These are phyloP conservation scores for Venusia cambrica DNA, from an alignment of 2,888 invertebrate species.

Conservation along the genomic window DNA sequence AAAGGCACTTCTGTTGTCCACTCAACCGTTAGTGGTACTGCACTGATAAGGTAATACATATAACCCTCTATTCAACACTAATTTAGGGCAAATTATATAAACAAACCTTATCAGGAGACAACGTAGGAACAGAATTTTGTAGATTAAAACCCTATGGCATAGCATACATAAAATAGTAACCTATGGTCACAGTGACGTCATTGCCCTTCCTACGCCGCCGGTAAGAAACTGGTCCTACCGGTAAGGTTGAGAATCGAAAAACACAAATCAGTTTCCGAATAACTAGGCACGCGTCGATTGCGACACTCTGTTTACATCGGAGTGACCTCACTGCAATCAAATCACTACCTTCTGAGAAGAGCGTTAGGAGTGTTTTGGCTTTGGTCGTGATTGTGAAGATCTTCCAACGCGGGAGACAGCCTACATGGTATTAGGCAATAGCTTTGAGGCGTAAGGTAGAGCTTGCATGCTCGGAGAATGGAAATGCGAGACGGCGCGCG, in stretches of 20 bases:
- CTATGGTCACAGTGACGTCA: too few relatives aligned
- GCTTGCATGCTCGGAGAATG: constrained; percentile 25
- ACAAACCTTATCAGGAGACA: constrained; percentile 34
- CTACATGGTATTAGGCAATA: constrained; percentile 70
- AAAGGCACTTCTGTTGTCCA: too few relatives aligned
- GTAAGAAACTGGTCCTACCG: constrained; percentile 20
- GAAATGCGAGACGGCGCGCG: constrained; percentile 17
- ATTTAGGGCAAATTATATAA: constrained; percentile 34
- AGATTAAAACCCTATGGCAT: background rate
- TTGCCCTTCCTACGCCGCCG: constrained; percentile 53
- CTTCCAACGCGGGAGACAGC: constrained; percentile 52
- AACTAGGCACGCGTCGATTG: constrained; percentile 67
- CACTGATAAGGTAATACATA: constrained; percentile 12
- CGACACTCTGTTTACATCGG: constrained; percentile 59
- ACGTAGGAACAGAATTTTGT: constrained; percentile 19
- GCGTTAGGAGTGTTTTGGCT: constrained; percentile 36
- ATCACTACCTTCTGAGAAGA: too few relatives aligned
- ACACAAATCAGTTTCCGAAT: constrained; percentile 17
- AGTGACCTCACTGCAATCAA: too few relatives aligned
- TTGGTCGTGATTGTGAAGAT: constrained; percentile 37
- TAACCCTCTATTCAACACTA: constrained; percentile 17
- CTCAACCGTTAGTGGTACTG: background rate
- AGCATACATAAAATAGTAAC: background rate
- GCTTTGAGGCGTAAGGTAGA: constrained; percentile 46
- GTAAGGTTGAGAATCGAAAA: constrained; percentile 40